These are phyloP conservation scores for Bombus superbus DNA, from an alignment of 1,140 invertebrate species.

Conservation along the genomic window DNA sequence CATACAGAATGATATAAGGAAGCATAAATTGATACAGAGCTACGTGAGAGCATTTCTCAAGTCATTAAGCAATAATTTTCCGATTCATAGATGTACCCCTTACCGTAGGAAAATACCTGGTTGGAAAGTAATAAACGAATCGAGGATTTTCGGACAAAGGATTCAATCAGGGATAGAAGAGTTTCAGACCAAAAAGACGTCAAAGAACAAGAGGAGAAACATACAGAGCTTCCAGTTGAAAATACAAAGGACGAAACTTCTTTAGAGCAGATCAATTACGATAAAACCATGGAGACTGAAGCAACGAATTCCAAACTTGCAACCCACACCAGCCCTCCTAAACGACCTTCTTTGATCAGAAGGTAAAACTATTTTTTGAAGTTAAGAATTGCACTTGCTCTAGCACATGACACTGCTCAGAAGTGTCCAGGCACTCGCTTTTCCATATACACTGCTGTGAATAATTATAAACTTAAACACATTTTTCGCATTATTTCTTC, in stretches of 20 bases:
- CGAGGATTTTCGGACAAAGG: conserved; percentile 48
- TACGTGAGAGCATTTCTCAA: background rate
- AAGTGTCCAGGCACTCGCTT: too few species aligned
- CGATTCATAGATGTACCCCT: conserved; percentile 39
- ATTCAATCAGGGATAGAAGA: background rate
- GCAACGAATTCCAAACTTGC: conserved; percentile 20
- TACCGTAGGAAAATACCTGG: conserved; percentile 69
- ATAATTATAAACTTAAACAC: too few species aligned
- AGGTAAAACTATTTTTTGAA: conserved; percentile 56
- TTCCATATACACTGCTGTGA: too few species aligned
- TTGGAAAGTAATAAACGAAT: conserved; percentile 14
- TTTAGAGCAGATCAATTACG: background rate
- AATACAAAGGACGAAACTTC: background rate
- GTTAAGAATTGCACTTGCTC: background rate
- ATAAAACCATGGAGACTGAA: conserved; percentile 63
- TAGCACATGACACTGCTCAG: too few species aligned
- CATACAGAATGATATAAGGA: background rate
- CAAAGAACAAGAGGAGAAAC: conserved; percentile 38
- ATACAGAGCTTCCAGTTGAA: conserved; percentile 33
- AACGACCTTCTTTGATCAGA: conserved; percentile 53
- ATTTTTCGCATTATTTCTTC: too few species aligned
- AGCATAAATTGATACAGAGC: background rate
- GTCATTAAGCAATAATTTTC: conserved; percentile 35
- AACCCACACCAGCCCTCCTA: conserved; percentile 23
- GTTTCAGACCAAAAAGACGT: conserved; percentile 32